Base-by-base conservation (phyloP, 2,888 invertebrate genomes). In the Tipula vernalis region DNA sequence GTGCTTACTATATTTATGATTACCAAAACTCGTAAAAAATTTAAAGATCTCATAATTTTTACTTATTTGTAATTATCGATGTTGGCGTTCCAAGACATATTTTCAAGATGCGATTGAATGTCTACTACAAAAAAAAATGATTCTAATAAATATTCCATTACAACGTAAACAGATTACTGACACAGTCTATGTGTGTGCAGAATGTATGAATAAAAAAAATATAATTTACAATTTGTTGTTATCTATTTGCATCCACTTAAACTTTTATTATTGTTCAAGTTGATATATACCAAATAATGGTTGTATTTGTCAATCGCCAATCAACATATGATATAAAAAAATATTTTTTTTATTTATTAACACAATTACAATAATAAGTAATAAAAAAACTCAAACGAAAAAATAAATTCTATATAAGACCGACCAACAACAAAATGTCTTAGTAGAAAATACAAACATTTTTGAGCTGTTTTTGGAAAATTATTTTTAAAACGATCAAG, bases 231-330 rank as follows among this genome's bases (percentile, higher is more conserved):
- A 51, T 51, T 51, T 51, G 6, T 28, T 51, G 15, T 51, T 71
- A 71, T 71, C 71, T 71, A 71, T 71, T 71, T 71, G 71, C 28
- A 71, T 71, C 71, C 71, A 71, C 71, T 71, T 71, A 71, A 28
- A 71, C 71, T 28, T 71, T 71, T 71, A 71, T 71, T 71, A 28
- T 71, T 71, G 71, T 71, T 71, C 71, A 71, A 28, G 71, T 71
- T 71, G 71, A 71, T 71, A 71, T 71, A 71, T 71, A 71, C 28
- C 71, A 71, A 71, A 71, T 28, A 71, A 71, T 71, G 28, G 71
- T 71, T 71, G 71, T 71, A 71, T 71, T 71, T 71, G 71, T 71
- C 71, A 71, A 71, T 71, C 71, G 71, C 71, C 71, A 71, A 71
- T 71, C 71, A 28, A 28, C 51, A 57, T 57, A 57, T 57, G 15